Conservation (phyloP, 2,797 vertebrate species). For the Acanthopagrus latus region DNA sequence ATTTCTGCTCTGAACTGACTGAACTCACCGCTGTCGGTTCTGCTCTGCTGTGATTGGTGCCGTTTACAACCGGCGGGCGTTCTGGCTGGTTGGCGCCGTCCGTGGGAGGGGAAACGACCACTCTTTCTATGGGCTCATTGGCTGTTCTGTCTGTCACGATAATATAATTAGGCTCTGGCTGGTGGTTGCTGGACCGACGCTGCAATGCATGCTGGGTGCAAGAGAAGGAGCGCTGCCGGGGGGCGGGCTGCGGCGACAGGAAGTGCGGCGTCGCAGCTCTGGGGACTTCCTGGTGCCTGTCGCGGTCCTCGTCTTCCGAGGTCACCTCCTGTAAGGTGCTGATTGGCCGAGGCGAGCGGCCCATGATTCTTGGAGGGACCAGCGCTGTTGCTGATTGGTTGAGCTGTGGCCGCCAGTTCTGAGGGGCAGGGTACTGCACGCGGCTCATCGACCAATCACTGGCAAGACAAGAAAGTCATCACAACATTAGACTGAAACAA, state of each 20-base stretch:
- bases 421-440: conserved; percentile 80
- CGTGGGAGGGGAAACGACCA: conserved; percentile 61
- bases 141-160: conserved; percentile 74
- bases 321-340: conserved; percentile 89
- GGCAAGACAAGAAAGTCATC: conserved; percentile 45
- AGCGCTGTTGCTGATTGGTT: conserved; percentile 86
- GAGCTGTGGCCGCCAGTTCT: conserved; percentile 84
- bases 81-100: conserved; percentile 63
- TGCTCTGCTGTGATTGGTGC: conserved; percentile 33
- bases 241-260: conserved; percentile 84
- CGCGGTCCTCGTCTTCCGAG: conserved; percentile 87
- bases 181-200: conserved; percentile 79
- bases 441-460: conserved; percentile 83
- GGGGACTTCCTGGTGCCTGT: conserved; percentile 75
- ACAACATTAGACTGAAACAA: neutral
- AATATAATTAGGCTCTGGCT: conserved; percentile 77
- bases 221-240: conserved; percentile 87
- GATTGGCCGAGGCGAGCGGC: conserved; percentile 85
- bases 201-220: conserved; percentile 88
- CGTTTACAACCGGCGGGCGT: conserved; percentile 22
- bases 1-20: conserved; percentile 72
- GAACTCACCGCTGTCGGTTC: conserved; percentile 56
- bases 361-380: conserved; percentile 86
- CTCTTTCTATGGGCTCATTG: conserved; percentile 78
- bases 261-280: conserved; percentile 82